A percentile compares a stretch with the other conserved stretches of the same genome.
phyloP scores from a whole-genome alignment of 1,140 invertebrate genomes.

The Anthonomus grandis region DNA sequence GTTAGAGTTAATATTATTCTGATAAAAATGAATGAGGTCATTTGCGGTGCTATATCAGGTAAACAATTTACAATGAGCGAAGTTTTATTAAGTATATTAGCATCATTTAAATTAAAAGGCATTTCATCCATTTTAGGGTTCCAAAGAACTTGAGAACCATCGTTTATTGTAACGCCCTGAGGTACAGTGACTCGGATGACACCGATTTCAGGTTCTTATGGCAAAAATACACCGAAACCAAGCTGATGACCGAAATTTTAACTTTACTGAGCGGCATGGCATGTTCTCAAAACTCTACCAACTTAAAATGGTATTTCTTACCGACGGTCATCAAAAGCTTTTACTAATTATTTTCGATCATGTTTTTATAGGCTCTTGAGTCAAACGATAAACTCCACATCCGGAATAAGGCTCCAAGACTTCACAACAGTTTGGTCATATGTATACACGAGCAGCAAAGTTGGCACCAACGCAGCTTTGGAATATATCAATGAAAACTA shows the following conservation, averaged over 20 bases:
- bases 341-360: background rate
- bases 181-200: conserved; percentile 36
- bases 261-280: conserved; percentile 57
- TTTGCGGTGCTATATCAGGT: too few relatives aligned
- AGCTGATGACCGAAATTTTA: conserved; percentile 54
- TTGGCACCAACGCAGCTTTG: conserved; percentile 50
- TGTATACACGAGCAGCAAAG: conserved; percentile 47
- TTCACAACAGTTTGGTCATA: conserved; percentile 47
- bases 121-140: conserved; percentile 49
- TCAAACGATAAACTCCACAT: conserved; percentile 39
- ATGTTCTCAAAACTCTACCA: conserved; percentile 52
- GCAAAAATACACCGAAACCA: conserved; percentile 50
- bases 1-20: too few relatives aligned
- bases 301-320: conserved; percentile 50
- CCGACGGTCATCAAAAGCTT: too few relatives aligned
- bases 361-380: conserved; percentile 39
- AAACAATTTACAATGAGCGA: too few relatives aligned
- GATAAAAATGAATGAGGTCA: too few relatives aligned
- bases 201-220: conserved; percentile 54
- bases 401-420: conserved; percentile 50
- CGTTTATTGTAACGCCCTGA: conserved; percentile 57
- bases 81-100: too few relatives aligned
- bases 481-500: conserved; percentile 47
- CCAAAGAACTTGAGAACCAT: conserved; percentile 56
- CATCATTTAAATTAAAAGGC: too few relatives aligned